A percentile compares a stretch with the other conserved stretches of the same genome.
These are phyloP conservation scores for Balaeniceps rex DNA, from an alignment of 2,113 vertebrate genomes.

Conservation along the genomic window DNA sequence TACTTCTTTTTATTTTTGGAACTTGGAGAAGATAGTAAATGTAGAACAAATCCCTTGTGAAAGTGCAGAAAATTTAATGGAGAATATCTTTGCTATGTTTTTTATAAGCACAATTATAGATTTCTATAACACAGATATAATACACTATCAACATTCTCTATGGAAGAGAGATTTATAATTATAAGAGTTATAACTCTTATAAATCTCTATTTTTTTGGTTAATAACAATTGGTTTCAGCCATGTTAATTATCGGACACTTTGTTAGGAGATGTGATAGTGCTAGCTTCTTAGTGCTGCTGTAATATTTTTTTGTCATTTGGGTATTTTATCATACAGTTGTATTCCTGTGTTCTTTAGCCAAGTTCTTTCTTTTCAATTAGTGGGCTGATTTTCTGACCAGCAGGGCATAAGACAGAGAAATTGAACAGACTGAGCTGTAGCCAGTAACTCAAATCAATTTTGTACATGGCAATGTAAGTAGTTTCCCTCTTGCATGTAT, in stretches of 20 bases:
- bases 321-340: neutral
- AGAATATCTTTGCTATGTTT: neutral
- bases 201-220: neutral
- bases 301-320: neutral
- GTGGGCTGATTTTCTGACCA: neutral
- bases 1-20: neutral
- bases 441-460: neutral
- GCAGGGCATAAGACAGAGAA: neutral
- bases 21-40: neutral
- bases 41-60: neutral
- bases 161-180: neutral
- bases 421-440: neutral
- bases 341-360: neutral
- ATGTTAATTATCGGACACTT: neutral
- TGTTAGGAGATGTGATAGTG: neutral
- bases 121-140: neutral
- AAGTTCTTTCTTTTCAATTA: neutral
- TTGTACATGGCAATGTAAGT: neutral
- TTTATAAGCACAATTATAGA: neutral
- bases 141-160: neutral
- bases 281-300: neutral
- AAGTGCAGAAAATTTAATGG: neutral
- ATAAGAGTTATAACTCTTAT: neutral
- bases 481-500: neutral
- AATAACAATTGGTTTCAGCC: neutral